Conservation (phyloP, 1,140 invertebrate genomes). For the Dendroctonus valens region DNA sequence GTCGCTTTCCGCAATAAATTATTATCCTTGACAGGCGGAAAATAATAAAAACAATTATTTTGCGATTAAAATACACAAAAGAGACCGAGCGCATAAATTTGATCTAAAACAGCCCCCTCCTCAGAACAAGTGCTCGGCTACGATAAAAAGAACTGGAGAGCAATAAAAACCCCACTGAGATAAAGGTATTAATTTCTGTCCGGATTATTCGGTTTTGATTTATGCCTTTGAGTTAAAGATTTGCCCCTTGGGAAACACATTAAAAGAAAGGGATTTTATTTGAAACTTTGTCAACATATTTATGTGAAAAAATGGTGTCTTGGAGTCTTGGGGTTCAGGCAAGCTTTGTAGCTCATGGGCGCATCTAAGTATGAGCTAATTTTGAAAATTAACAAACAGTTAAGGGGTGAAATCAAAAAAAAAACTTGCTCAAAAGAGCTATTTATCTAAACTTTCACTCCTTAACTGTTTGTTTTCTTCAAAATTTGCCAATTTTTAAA, state of each 20-base stretch:
- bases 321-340: too few relatives aligned
- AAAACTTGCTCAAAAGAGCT: too few relatives aligned
- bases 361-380: too few relatives aligned
- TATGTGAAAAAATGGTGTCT: too few relatives aligned
- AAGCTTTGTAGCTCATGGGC: too few relatives aligned
- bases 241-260: neutral
- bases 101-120: slow-evolving; percentile 1
- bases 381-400: too few relatives aligned
- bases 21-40: neutral
- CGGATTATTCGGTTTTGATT: neutral
- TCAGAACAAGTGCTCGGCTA: neutral
- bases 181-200: neutral
- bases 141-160: slow-evolving; percentile 3
- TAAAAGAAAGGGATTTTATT: neutral
- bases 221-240: neutral
- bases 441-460: too few relatives aligned
- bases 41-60: slow-evolving; percentile 10
- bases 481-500: too few relatives aligned
- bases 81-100: slow-evolving; percentile 1
- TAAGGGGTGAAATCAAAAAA: too few relatives aligned
- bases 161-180: neutral
- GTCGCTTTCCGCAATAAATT: slow-evolving; percentile 1
- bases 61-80: slow-evolving; percentile 14
- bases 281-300: neutral
- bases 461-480: too few relatives aligned